phyloP scores from a whole-genome alignment of 2,797 vertebrate species.

The Enteromius paludinosus region DNA sequence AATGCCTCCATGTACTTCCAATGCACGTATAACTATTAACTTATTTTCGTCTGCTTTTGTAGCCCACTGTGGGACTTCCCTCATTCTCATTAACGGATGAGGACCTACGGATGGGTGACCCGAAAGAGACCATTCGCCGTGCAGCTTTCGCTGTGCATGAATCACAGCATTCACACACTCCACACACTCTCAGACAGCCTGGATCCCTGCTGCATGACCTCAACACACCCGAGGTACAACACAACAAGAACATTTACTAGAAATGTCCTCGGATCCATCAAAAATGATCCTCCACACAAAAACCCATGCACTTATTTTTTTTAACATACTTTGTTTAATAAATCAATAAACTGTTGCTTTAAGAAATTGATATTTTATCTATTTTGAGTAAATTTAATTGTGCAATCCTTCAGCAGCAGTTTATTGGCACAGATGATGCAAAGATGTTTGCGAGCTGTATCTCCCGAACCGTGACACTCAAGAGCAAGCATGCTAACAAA shows the following conservation, averaged over 20 bases:
- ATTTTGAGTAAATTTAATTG: neutral
- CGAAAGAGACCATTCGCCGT: constrained; percentile 43
- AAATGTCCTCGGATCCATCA: neutral
- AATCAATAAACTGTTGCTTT: neutral
- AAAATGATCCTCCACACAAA: neutral
- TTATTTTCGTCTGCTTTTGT: neutral
- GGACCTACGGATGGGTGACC: neutral
- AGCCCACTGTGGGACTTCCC: neutral
- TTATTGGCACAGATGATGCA: constrained; percentile 35
- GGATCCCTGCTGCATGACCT: constrained; percentile 65
- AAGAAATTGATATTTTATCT: fast-evolving
- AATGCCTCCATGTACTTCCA: neutral
- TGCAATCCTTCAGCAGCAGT: neutral
- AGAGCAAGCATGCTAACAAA: constrained; percentile 71
- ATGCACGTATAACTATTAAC: neutral
- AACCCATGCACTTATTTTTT: neutral
- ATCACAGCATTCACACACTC: constrained; percentile 55
- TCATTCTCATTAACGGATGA: neutral
- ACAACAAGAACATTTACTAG: neutral
- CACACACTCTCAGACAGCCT: constrained; percentile 75
- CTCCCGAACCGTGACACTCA: constrained; percentile 84
- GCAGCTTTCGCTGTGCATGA: constrained; percentile 69
- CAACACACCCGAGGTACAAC: constrained; percentile 84
- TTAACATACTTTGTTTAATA: neutral
- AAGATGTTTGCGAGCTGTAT: constrained; percentile 86